Evolutionary conservation across 2,113 vertebrate species (phyloP), one percentile per base, ranked within the genome.

Genomic region (Hippopotamus amphibius): DNA sequence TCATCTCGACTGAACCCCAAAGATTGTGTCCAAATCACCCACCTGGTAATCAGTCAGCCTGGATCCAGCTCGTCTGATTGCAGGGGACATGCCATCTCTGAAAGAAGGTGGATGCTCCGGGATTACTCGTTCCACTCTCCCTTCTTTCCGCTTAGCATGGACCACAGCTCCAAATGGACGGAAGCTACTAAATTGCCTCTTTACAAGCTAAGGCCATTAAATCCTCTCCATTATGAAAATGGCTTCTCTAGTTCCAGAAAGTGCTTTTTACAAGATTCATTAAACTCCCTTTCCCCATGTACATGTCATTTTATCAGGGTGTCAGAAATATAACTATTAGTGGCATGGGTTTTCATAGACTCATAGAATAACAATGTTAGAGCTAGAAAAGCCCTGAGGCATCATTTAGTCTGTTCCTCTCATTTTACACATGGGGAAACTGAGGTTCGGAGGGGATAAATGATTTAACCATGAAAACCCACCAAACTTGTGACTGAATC

Each of bases 241-340:
- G 66, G 82, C 53, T 96, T 96, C 71, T 93, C 53, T 86, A 88
- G 77, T 97, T 95, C 81, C 93, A 97, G 85, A 96, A 97, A 94
- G 68, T 91, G 85, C 96, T 82, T 97, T 97, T 97, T 96, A 96
- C 26, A 97, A 97, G 93, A 97, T 81, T 97, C 77, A 97, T 96
- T 94, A 96, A 97, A 96, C 59, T 94, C 61, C 53, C 55, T 96
- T 92, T 97, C 43, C 43, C 55, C 8, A 0, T 88, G 85, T 79
- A 79, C 43, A 72, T 96, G 77, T 71, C 81, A 94, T 93, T 97
- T 97, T 97, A 95, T 63, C 59, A 96, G n/a, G 68, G 53, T 96
- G 53, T 81, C 80, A 97, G 88, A 96, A 97, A 81, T 93, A 68
- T 6, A 96, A 84, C 66, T 93, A 91, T 93, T 85, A 86, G 46